phyloP scores from a whole-genome alignment of 2,113 vertebrate species.

The Channa maculata region DNA sequence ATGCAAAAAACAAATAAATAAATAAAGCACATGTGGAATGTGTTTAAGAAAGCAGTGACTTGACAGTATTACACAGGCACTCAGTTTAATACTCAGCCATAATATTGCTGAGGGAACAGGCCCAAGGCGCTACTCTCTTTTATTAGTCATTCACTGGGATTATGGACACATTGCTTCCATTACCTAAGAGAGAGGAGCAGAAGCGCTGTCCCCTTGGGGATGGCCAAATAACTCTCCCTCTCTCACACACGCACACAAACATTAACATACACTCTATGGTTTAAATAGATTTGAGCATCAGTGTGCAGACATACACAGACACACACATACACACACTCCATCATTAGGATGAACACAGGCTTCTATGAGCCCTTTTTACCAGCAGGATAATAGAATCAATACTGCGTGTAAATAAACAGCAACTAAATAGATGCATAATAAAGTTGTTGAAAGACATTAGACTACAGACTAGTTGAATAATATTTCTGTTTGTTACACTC shows the following conservation, averaged over 20 bases:
- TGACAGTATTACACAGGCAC: conserved; percentile 81
- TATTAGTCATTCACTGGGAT: conserved; percentile 85
- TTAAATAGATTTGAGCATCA: conserved; percentile 64
- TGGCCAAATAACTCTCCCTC: conserved; percentile 62
- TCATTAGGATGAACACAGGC: conserved; percentile 72
- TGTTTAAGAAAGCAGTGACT: conserved; percentile 77
- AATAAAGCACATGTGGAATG: conserved; percentile 54
- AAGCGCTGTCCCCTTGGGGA: conserved; percentile 64
- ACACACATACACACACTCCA: conserved; percentile 56
- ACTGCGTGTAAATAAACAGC: conserved; percentile 71
- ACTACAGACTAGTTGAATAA: conserved; percentile 28
- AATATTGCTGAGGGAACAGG: conserved; percentile 77
- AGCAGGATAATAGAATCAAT: conserved; percentile 76
- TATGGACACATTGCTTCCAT: conserved; percentile 86
- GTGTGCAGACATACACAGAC: conserved; percentile 41
- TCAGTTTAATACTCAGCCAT: conserved; percentile 79
- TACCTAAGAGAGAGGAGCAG: conserved; percentile 85
- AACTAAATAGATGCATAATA: conserved; percentile 67
- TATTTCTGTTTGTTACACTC: conserved; percentile 10
- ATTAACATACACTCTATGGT: conserved; percentile 68
- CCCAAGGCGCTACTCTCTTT: conserved; percentile 80
- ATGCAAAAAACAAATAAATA: conserved; percentile 66
- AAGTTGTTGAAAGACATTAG: conserved; percentile 60
- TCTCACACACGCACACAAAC: conserved; percentile 28
- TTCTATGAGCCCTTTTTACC: conserved; percentile 67